These are phyloP conservation scores for Halcyon senegalensis DNA, from an alignment of 2,113 vertebrate genomes.

Conservation along the genomic window DNA sequence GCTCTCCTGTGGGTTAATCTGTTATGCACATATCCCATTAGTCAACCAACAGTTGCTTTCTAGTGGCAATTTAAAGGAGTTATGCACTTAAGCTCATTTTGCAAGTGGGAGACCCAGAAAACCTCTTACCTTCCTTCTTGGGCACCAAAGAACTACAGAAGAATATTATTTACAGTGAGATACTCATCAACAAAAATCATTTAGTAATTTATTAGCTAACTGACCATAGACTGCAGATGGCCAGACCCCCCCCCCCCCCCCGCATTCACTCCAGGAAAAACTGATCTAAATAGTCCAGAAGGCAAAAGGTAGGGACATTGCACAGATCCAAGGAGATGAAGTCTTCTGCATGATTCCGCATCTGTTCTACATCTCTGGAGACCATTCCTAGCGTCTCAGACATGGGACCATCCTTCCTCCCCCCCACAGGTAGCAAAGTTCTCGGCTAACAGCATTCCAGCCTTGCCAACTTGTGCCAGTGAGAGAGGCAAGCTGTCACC, in stretches of 20 bases:
- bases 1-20: neutral
- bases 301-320: neutral
- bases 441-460: neutral
- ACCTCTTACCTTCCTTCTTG: neutral
- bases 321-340: neutral
- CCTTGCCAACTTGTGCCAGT: neutral
- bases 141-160: neutral
- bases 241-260: neutral
- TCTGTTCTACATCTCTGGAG: neutral
- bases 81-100: neutral
- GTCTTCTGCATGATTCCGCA: neutral
- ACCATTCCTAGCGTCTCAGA: neutral
- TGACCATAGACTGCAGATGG: neutral
- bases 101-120: neutral
- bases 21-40: too few relatives aligned
- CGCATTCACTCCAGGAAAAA: neutral
- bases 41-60: neutral
- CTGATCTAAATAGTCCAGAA: neutral
- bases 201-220: neutral
- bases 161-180: neutral
- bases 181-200: neutral
- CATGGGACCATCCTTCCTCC: neutral
- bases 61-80: neutral
- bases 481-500: constrained; percentile 28
- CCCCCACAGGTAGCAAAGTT: fast-evolving